Evolutionary conservation across 2,888 invertebrate species (phyloP), one percentile per base, ranked within the genome.

Genomic region (Amblyteles armatorius): DNA sequence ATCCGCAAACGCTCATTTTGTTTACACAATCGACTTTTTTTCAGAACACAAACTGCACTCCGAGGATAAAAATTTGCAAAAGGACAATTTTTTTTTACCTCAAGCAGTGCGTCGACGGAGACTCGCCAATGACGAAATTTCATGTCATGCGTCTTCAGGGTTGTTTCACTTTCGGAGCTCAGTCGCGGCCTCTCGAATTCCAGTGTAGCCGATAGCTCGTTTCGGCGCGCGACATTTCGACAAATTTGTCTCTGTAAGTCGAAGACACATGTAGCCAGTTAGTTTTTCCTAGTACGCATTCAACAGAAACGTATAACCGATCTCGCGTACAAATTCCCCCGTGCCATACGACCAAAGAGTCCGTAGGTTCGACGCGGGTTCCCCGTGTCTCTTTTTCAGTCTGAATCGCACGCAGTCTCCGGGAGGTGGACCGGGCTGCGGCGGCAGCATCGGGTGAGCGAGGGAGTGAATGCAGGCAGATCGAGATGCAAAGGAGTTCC

Each of bases 401-500:
- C 22, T 33, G 44, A 60, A 44, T 65, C 52, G 50, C 65, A n/a
- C 36, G 33, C 65, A 67, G 19, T 19, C 33, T 33, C 29, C 16
- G 16, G 16, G 44, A 48, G 44, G 44, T 48, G 44, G 44, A 48
- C 44, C 44, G 4, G 44, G 44, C 68, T n/a, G 65, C 33, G 36
- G 65, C 76, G 6, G 33, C 50, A 33, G 52, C 9, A 33, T 33
- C 16, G 22, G n/a, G 57, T 68, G 80, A 81, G 65, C 76, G 80
- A 80, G 72, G 76, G 48, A 48, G 69, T 55, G 72, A 52, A 74
- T 36, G 63, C 55, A 71, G 82, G 26, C 74, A 79, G 79, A 82
- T 84, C 84, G 84, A 82, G 84, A 84, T 84, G 84, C 84, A 74
- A 84, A 84, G 82, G 36, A 74, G 82, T 84, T 63, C 71, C 84